Evolutionary conservation across 1,140 invertebrate species (phyloP), one percentile per base, ranked within the genome.

Genomic region (Euwallacea fornicatus): DNA sequence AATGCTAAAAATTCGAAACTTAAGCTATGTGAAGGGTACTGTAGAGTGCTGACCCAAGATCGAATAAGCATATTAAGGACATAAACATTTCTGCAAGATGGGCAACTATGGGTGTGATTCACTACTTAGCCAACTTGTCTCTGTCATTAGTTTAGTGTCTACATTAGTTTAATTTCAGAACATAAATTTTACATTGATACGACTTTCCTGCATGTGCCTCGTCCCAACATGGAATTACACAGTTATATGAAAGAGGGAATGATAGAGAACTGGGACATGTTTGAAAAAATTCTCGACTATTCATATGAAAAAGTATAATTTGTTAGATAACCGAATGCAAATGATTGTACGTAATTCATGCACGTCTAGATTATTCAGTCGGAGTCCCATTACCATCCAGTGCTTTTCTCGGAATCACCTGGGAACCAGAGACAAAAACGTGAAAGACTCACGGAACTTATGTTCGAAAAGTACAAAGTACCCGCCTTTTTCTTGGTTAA

Each of bases 401-500:
- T 96, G 7, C 84, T 98, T 15, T 96, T 98, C 85, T 96, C 95
- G 7, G 96, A 98, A 82, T 91, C 94, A 8, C 90, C 95, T 62
- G 98, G 95, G 96, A 96, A 97, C 75, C 88, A 89, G 0, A 85
- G 93, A 71, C 86, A 89, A 8, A 95, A 95, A 77, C 83, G 96
- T 43, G 96, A 98, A 83, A 94, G 94, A 80, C 79, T 98, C 0
- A 93, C 94, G 0, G 96, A 98, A 81, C 81, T 98, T 0, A 93
- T 98, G 86, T 98, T 98, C 83, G 96, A 98, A 82, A 98, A 97
- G 78, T 98, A 96, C 83, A 92, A 95, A 80, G 92, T 97, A 7
- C 96, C 96, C 2, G 96, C 96, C 0, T 97, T 98, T 82, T 98
- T 95, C 80, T 83, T 98, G 13, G 93, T 94, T 7, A 98, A 98